phyloP scores from a whole-genome alignment of 2,113 vertebrate genomes.

The Carassius carassius region DNA sequence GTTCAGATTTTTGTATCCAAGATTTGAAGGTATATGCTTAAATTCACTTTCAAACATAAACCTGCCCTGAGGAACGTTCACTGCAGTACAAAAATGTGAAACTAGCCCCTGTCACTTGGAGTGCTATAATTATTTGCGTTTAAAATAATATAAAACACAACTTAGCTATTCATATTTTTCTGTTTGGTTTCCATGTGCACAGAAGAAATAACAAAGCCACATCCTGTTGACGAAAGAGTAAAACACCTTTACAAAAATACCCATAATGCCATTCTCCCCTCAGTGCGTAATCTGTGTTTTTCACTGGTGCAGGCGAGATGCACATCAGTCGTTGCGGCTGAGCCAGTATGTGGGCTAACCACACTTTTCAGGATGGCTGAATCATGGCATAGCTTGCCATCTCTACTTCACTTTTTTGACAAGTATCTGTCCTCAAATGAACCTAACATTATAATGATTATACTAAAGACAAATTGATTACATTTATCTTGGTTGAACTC shows the following conservation, averaged over 20 bases:
- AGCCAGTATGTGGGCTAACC: constrained; percentile 22
- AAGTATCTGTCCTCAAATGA: not conserved
- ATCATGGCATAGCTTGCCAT: not conserved
- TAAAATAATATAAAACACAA: not conserved
- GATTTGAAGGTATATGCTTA: not conserved
- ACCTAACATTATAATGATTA: not conserved
- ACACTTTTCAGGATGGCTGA: not conserved
- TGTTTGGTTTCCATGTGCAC: not conserved
- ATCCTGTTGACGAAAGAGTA: constrained; percentile 15
- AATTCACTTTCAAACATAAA: not conserved
- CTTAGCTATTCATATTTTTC: not conserved
- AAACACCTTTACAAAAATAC: constrained; percentile 2
- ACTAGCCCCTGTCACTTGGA: not conserved
- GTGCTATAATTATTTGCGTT: not conserved
- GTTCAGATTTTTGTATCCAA: not conserved
- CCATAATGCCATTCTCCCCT: not conserved
- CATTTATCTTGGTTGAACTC: not conserved
- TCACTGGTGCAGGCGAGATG: constrained; percentile 27
- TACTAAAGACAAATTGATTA: not conserved
- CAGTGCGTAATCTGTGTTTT: constrained; percentile 46
- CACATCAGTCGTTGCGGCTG: constrained; percentile 26
- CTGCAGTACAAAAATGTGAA: not conserved
- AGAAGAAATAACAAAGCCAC: not conserved
- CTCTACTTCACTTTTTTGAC: not conserved
- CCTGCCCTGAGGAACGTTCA: not conserved